Conservation (phyloP, 1,140 invertebrate genomes). For the Telenomus remus region DNA sequence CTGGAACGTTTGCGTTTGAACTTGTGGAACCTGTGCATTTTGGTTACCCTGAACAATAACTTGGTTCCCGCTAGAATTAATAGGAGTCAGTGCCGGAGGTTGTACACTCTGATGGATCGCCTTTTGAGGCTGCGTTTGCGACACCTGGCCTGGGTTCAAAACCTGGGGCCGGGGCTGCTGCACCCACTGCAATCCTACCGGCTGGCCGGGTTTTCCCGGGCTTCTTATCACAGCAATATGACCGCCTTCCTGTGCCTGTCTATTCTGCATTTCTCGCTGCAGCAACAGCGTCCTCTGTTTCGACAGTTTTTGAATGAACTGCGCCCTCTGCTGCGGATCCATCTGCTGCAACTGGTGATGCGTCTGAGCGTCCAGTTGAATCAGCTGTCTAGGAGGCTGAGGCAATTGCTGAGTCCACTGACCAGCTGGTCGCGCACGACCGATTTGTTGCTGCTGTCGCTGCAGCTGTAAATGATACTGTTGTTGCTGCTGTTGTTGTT, state of each 20-base stretch:
- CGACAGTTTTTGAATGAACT: conserved; percentile 86
- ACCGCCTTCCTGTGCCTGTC: conserved; percentile 74
- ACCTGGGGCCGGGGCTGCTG: conserved; percentile 74
- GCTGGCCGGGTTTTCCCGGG: conserved; percentile 74
- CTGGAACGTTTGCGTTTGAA: conserved; percentile 66
- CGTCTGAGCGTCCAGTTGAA: conserved; percentile 86
- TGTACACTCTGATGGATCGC: conserved; percentile 71
- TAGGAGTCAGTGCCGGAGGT: conserved; percentile 69
- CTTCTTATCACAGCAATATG: conserved; percentile 75
- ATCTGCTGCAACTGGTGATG: conserved; percentile 89
- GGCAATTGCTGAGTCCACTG: conserved; percentile 74
- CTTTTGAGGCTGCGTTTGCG: conserved; percentile 64
- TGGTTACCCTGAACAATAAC: conserved; percentile 68
- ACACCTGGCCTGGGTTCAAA: conserved; percentile 70
- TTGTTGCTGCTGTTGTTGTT: conserved; percentile 66
- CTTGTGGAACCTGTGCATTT: conserved; percentile 47
- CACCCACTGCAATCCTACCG: conserved; percentile 70
- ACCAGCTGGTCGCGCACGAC: conserved; percentile 67
- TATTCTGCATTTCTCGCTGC: conserved; percentile 76
- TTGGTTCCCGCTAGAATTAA: conserved; percentile 69
- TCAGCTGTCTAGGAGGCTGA: conserved; percentile 79
- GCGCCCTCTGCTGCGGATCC: conserved; percentile 84
- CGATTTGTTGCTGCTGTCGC: conserved; percentile 72
- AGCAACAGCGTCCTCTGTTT: conserved; percentile 79
- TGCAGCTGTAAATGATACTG: conserved; percentile 70